phyloP scores from a whole-genome alignment of 2,113 vertebrate species.

The Cyanoderma ruficeps region DNA sequence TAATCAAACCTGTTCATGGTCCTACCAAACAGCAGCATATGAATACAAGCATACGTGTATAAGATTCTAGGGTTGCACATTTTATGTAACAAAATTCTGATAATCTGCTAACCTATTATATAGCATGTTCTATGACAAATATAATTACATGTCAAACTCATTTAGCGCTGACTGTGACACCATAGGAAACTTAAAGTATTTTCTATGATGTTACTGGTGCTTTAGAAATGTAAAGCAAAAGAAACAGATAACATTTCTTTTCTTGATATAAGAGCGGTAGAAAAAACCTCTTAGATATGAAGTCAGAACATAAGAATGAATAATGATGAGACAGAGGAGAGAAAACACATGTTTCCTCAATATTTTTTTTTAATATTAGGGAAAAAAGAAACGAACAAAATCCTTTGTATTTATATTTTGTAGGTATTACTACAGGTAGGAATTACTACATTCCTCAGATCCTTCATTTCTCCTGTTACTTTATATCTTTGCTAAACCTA shows the following conservation, averaged over 20 bases:
- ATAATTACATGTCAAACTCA: conserved; percentile 43
- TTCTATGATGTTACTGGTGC: neutral
- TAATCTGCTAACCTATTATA: neutral
- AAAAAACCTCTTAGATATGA: neutral
- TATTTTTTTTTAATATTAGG: neutral
- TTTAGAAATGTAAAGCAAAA: neutral
- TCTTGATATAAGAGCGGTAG: neutral
- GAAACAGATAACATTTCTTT: neutral
- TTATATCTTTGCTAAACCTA: neutral
- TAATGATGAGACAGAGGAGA: neutral
- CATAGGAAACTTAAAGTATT: neutral
- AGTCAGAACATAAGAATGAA: neutral
- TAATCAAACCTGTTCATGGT: neutral
- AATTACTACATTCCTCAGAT: neutral
- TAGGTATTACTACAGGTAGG: neutral
- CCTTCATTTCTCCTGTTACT: neutral
- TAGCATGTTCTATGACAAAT: conserved; percentile 21
- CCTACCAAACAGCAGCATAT: neutral
- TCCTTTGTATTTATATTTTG: neutral
- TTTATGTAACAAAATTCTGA: conserved; percentile 41
- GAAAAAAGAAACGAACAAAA: neutral
- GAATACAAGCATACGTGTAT: conserved; percentile 22
- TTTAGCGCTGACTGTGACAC: conserved; percentile 9
- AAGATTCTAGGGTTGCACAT: conserved; percentile 9
- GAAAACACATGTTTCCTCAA: neutral